Conservation (phyloP, 2,113 vertebrate genomes). For the Saimiri boliviensis region DNA sequence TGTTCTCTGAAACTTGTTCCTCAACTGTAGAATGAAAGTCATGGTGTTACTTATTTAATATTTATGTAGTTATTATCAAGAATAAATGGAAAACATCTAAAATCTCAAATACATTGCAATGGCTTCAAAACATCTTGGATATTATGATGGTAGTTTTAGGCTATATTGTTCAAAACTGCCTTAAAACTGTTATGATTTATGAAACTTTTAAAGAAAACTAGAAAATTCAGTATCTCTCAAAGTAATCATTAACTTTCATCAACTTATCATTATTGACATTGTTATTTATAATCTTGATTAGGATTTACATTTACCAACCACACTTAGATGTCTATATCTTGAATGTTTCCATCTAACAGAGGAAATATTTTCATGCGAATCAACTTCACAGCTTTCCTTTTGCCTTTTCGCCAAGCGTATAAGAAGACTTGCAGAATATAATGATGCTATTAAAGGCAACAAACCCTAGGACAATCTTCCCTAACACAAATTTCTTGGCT, state of each 20-base stretch:
- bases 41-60: neutral
- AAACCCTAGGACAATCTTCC: neutral
- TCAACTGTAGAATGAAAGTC: neutral
- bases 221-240: neutral
- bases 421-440: neutral
- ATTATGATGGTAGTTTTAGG: neutral
- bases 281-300: neutral
- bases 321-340: neutral
- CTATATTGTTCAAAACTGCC: neutral
- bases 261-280: neutral
- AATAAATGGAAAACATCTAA: neutral
- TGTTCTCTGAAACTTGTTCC: neutral
- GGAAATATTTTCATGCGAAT: slow-evolving; percentile 13
- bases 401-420: neutral
- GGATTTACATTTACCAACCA: neutral
- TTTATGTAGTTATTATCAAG: neutral
- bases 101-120: neutral
- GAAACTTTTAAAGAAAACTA: neutral
- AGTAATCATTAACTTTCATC: neutral
- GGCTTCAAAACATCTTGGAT: neutral
- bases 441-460: neutral
- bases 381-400: neutral
- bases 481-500: neutral
- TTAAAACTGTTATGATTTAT: neutral
- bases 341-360: neutral